These are phyloP conservation scores for Falcunculus frontatus DNA, from an alignment of 2,113 vertebrate genomes.

Conservation along the genomic window DNA sequence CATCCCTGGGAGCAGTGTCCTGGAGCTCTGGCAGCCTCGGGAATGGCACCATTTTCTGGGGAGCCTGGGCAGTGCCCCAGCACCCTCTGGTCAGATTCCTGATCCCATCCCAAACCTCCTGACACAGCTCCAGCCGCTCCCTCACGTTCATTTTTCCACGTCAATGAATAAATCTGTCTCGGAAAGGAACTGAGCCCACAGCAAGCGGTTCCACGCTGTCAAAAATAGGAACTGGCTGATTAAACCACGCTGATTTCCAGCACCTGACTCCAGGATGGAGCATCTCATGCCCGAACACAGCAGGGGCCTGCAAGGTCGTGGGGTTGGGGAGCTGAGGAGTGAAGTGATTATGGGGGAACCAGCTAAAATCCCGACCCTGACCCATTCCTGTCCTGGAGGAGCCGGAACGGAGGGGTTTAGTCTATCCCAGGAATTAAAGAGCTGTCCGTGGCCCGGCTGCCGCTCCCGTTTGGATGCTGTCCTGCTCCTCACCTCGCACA, in stretches of 20 bases:
- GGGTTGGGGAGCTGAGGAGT: neutral
- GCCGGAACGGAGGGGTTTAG: rapidly evolving
- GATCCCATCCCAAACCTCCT: neutral
- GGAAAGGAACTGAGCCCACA: neutral
- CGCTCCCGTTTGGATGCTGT: neutral
- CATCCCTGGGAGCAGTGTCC: neutral
- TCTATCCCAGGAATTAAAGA: neutral
- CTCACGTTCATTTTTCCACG: rapidly evolving
- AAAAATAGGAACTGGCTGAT: neutral
- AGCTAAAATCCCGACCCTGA: neutral
- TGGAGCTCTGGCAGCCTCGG: neutral
- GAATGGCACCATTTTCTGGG: neutral
- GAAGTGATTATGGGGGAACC: neutral
- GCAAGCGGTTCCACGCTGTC: neutral
- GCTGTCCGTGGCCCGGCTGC: rapidly evolving
- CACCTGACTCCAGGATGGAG: neutral
- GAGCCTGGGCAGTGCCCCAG: neutral
- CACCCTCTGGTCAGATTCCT: neutral
- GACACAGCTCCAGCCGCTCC: neutral
- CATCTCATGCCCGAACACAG: rapidly evolving
- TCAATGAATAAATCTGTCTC: neutral
- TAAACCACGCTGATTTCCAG: neutral
- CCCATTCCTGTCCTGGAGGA: neutral
- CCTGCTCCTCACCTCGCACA: neutral
- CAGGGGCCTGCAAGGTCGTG: neutral